These are phyloP conservation scores for Mungos mungo DNA, from an alignment of 2,113 vertebrate species.

Conservation along the genomic window DNA sequence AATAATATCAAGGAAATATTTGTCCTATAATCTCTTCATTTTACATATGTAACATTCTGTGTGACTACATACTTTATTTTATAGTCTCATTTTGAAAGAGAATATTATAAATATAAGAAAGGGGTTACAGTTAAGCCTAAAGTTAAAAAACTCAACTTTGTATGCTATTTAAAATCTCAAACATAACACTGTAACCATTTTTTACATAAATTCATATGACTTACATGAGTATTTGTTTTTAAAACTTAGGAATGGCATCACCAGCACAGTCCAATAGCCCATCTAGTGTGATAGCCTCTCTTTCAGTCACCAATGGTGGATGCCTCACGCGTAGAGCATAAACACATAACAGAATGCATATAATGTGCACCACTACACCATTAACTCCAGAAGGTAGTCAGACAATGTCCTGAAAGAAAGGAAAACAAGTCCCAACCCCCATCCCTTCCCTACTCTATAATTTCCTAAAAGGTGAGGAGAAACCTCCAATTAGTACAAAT, in stretches of 20 bases:
- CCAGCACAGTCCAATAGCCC: background rate
- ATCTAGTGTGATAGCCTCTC: background rate
- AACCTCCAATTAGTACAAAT: slow-evolving; percentile 21
- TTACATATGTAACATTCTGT: slow-evolving; percentile 16
- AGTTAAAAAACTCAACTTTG: background rate
- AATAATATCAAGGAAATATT: slow-evolving; percentile 38
- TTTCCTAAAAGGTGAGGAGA: slow-evolving; percentile 37
- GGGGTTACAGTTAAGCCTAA: background rate
- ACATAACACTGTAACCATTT: slow-evolving; percentile 1
- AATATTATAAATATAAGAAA: slow-evolving; percentile 53
- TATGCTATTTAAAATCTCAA: slow-evolving; percentile 47
- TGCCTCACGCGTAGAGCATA: background rate
- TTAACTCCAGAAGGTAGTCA: slow-evolving; percentile 33
- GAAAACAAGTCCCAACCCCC: slow-evolving; percentile 45
- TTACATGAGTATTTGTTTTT: slow-evolving; percentile 47
- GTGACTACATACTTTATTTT: background rate
- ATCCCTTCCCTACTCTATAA: background rate
- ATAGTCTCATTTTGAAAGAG: slow-evolving; percentile 18
- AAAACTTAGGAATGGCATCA: background rate
- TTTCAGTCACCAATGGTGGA: background rate
- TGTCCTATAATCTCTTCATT: slow-evolving; percentile 35
- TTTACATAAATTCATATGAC: slow-evolving; percentile 51
- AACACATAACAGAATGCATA: slow-evolving; percentile 21
- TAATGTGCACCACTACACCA: background rate
- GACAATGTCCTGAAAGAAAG: slow-evolving; percentile 38